Percentiles rank a stretch among this genome's conserved stretches.
phyloP scores from a whole-genome alignment of 2,888 invertebrate species.

The Drosophila ustulata region DNA sequence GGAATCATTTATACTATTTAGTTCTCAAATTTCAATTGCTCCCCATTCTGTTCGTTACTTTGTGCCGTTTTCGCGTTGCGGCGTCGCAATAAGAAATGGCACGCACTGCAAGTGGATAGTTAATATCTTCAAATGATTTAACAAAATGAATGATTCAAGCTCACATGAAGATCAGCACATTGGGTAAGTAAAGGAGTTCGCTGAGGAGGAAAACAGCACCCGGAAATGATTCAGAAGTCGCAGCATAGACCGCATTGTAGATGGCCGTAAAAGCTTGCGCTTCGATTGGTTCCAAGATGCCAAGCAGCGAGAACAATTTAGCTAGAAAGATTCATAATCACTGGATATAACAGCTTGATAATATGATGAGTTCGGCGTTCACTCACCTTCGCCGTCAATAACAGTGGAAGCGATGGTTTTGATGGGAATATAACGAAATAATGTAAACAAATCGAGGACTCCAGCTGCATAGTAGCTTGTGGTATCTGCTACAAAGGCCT shows the following conservation, averaged over 20 bases:
- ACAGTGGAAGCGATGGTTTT: neutral
- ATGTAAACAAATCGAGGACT: neutral
- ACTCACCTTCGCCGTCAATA: neutral
- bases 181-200: neutral
- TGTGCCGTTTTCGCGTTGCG: neutral
- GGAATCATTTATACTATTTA: too few species aligned
- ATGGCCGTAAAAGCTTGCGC: neutral
- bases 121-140: neutral
- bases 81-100: neutral
- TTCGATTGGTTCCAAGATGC: neutral
- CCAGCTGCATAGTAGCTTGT: neutral
- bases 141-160: neutral
- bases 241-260: neutral
- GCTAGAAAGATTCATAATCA: neutral
- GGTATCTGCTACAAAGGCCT: neutral
- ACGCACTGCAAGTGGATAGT: neutral
- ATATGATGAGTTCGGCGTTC: neutral
- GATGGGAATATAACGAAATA: neutral
- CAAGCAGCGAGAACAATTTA: neutral
- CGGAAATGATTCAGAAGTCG: neutral
- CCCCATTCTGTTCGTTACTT: neutral
- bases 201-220: neutral
- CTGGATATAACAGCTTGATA: too few species aligned
- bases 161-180: neutral
- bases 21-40: neutral